phyloP scores from a whole-genome alignment of 2,113 vertebrate genomes.

The Perccottus glenii region DNA sequence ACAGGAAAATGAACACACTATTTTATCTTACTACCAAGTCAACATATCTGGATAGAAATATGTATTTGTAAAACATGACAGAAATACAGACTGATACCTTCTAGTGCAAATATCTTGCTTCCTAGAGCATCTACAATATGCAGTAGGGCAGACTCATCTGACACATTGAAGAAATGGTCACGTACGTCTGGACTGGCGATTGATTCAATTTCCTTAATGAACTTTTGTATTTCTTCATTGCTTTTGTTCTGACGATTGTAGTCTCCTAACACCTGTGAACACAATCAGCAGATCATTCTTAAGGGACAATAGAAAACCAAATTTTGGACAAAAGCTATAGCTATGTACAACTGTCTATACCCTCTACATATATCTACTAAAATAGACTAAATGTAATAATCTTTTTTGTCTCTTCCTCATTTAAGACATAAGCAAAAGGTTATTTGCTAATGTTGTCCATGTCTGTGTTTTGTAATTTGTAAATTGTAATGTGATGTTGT shows the following conservation, averaged over 20 bases:
- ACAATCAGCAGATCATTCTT: not conserved
- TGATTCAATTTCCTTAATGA: slow-evolving; percentile 90
- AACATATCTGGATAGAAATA: not conserved
- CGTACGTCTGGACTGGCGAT: slow-evolving; percentile 88
- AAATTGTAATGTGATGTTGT: no score
- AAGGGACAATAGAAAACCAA: not conserved
- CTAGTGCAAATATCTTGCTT: slow-evolving; percentile 93
- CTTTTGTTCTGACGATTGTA: slow-evolving; percentile 92
- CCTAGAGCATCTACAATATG: slow-evolving; percentile 91
- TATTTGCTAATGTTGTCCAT: no score
- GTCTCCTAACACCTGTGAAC: slow-evolving; percentile 90
- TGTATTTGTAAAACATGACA: not conserved
- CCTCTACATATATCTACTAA: no score
- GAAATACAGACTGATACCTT: slow-evolving; percentile 78
- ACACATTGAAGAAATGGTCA: slow-evolving; percentile 98
- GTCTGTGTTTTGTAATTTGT: no score
- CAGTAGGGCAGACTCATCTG: slow-evolving; percentile 89
- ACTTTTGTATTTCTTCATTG: slow-evolving; percentile 78
- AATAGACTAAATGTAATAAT: no score
- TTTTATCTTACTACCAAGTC: not conserved
- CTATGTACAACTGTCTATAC: no score
- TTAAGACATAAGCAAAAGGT: no score
- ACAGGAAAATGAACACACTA: slow-evolving; percentile 13
- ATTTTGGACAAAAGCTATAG: no score
- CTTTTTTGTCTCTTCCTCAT: no score